Evolutionary conservation across 2,888 invertebrate species (phyloP), one percentile per base, ranked within the genome.

Genomic region (Heteropelma amictum): DNA sequence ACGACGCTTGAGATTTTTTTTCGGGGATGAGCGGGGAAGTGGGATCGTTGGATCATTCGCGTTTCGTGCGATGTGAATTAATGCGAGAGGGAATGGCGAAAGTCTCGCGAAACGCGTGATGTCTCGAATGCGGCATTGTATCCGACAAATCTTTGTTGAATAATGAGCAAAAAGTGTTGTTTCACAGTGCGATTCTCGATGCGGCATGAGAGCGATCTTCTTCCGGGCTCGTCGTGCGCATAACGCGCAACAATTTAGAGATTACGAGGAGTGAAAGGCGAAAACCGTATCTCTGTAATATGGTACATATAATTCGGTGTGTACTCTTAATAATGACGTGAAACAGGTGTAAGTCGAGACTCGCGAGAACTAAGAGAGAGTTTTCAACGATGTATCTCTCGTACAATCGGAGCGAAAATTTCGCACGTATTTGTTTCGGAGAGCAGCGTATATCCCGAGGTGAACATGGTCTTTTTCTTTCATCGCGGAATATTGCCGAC

Each of bases 351-450:
- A 17, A 3, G 10, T 26, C 21, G 19, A 14, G 23, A 61, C n/a
- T 8, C 12, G 17, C 19, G 23, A 33, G 47, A 45, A n/a, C 12
- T n/a, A 2, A 30, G 8, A 17, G 30, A 33, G 21, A 14, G n/a
- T n/a, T n/a, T n/a, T n/a, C n/a, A n/a, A n/a, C n/a, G n/a, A n/a
- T n/a, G n/a, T n/a, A n/a, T n/a, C n/a, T n/a, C n/a, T n/a, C n/a
- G n/a, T 45, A 38, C 58, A 76, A 65, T 67, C 70, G 67, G 42
- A 58, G 70, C 47, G 33, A 72, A 76, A 70, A n/a, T 67, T 72
- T 68, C 72, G 58, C 68, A 60, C 53, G 56, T 17, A 21, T 70
- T 35, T 61, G 67, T 47, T 21, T 58, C 63, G 49, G 35, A 42
- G 51, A 21, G 3, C n/a, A 28, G 21, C 7, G 10, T 2, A 30